These are phyloP conservation scores for Sylvia borin DNA, from an alignment of 2,797 vertebrate species.

Conservation along the genomic window DNA sequence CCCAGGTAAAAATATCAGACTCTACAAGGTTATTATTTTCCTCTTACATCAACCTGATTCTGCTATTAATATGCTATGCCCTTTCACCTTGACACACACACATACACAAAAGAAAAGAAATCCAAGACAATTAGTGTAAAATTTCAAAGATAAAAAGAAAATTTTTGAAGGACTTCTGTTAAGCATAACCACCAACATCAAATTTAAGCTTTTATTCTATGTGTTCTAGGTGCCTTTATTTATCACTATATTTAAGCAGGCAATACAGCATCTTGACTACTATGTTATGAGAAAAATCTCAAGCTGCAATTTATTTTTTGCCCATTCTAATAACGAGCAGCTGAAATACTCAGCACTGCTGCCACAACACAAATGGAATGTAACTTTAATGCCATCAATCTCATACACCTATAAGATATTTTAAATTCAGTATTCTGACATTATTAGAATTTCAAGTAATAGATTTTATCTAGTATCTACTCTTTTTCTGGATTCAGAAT, in stretches of 20 bases:
- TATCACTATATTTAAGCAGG: neutral
- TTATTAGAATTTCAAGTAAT: neutral
- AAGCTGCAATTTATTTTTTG: neutral
- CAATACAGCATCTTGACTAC: neutral
- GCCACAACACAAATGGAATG: neutral
- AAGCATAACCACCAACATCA: neutral
- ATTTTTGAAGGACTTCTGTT: neutral
- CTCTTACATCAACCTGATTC: neutral
- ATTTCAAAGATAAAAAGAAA: neutral
- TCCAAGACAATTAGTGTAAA: neutral
- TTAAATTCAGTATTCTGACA: neutral
- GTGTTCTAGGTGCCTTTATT: neutral
- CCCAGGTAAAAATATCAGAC: neutral
- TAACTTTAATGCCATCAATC: neutral
- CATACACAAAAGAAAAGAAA: neutral
- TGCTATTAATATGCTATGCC: neutral
- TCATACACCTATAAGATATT: fast-evolving
- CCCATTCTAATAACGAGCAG: neutral
- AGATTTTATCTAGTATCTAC: neutral
- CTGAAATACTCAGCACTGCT: neutral
- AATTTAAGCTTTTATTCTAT: neutral
- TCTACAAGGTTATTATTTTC: neutral
- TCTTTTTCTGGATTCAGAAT: neutral
- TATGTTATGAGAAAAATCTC: neutral
- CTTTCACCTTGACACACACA: neutral